phyloP scores from a whole-genome alignment of 2,113 vertebrate species.

The Tetrao urogallus region DNA sequence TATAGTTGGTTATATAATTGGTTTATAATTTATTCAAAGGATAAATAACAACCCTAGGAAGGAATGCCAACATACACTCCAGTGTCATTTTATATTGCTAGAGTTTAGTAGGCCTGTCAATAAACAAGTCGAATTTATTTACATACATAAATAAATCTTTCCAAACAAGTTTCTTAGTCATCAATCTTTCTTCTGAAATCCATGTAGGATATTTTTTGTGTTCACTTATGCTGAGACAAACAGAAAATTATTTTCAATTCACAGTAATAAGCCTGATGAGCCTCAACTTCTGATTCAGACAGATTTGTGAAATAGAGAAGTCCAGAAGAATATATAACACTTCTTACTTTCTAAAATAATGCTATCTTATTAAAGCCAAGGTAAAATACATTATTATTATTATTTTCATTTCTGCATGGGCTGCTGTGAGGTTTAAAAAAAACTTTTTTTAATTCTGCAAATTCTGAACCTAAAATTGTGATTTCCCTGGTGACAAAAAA shows the following conservation, averaged over 20 bases:
- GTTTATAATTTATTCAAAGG: not conserved
- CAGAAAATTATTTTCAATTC: not conserved
- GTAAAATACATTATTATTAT: accelerated
- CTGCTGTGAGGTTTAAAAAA: not conserved
- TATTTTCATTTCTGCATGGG: not conserved
- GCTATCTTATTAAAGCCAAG: not conserved
- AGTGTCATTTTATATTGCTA: not conserved
- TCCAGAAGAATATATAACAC: not conserved
- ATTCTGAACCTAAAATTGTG: not conserved
- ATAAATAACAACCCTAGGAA: not conserved
- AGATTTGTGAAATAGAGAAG: not conserved
- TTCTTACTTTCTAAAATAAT: not conserved
- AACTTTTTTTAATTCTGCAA: not conserved
- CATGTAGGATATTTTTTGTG: not conserved
- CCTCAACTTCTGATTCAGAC: not conserved
- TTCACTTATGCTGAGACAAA: not conserved
- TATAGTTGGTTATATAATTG: not conserved
- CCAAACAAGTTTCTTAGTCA: not conserved
- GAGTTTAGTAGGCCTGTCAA: not conserved
- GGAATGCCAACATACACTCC: not conserved
- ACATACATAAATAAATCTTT: slow-evolving; percentile 10
- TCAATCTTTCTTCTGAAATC: not conserved
- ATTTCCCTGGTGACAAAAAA: not conserved
- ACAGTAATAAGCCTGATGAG: not conserved
- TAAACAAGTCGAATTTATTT: slow-evolving; percentile 43